These are phyloP conservation scores for Oedothorax gibbosus DNA, from an alignment of 1,140 invertebrate genomes.

Conservation along the genomic window DNA sequence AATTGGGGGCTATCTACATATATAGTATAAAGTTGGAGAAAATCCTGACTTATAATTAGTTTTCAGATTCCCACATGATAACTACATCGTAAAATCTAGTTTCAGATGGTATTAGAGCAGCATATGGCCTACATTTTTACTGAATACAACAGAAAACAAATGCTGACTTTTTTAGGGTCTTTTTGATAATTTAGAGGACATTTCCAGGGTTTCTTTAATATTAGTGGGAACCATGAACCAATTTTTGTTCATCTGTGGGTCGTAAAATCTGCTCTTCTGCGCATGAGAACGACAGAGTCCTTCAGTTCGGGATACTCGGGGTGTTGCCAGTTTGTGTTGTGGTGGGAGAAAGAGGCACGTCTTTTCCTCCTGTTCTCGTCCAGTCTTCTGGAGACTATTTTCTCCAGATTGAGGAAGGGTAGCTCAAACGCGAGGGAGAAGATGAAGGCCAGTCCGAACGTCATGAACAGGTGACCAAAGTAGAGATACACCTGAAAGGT, in stretches of 20 bases:
- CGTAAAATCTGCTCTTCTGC: constrained; percentile 21
- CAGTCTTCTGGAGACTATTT: constrained; percentile 37
- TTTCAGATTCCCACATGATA: too few relatives aligned
- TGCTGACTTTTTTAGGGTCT: too few relatives aligned
- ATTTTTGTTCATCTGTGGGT: not conserved
- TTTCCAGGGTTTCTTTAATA: too few relatives aligned
- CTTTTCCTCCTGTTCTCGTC: constrained; percentile 41
- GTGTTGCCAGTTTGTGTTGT: constrained; percentile 46
- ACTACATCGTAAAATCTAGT: too few relatives aligned
- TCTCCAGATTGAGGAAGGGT: constrained; percentile 57
- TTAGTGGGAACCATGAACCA: too few relatives aligned
- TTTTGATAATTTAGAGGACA: too few relatives aligned
- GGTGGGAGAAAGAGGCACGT: constrained; percentile 41
- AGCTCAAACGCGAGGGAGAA: constrained; percentile 57
- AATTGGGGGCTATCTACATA: too few relatives aligned
- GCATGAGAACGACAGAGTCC: constrained; percentile 54
- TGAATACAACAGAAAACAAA: too few relatives aligned
- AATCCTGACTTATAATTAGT: too few relatives aligned
- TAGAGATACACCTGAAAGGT: constrained; percentile 56
- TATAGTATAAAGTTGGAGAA: too few relatives aligned
- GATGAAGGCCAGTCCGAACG: constrained; percentile 53
- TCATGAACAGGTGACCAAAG: constrained; percentile 53
- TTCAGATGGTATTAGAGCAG: too few relatives aligned
- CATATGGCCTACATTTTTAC: too few relatives aligned
- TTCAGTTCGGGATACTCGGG: constrained; percentile 55